phyloP scores from a whole-genome alignment of 2,888 invertebrate species.

The Nezara viridula region DNA sequence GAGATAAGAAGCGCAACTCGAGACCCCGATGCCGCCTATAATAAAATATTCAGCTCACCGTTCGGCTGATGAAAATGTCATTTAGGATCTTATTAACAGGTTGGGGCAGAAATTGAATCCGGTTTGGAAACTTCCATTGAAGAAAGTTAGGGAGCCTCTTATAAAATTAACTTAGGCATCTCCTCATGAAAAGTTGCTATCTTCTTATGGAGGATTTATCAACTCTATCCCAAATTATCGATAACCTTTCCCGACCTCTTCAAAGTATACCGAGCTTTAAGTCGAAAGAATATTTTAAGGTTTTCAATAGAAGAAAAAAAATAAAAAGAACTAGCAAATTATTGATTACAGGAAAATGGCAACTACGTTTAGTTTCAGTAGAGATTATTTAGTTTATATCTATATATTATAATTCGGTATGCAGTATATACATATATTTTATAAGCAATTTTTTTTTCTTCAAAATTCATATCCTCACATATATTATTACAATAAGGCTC shows the following conservation, averaged over 20 bases:
- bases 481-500: too few species aligned
- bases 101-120: neutral
- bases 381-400: too few species aligned
- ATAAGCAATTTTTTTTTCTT: too few species aligned
- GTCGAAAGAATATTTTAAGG: too few species aligned
- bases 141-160: neutral
- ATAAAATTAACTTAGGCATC: slow-evolving; percentile 11
- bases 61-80: neutral
- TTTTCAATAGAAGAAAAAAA: too few species aligned
- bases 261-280: too few species aligned
- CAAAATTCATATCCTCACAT: too few species aligned
- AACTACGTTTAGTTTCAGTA: too few species aligned
- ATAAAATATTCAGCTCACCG: neutral
- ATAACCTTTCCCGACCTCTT: neutral
- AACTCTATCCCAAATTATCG: neutral
- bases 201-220: slow-evolving; percentile 3
- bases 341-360: too few species aligned
- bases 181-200: neutral
- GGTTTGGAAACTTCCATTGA: neutral
- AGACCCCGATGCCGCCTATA: neutral
- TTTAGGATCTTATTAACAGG: neutral
- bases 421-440: too few species aligned
- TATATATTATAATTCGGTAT: too few species aligned
- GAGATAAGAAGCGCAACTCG: neutral
- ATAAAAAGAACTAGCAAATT: too few species aligned